Evolutionary conservation across 1,140 invertebrate species (phyloP).

Genomic region (Dreissena rostriformis): DNA sequence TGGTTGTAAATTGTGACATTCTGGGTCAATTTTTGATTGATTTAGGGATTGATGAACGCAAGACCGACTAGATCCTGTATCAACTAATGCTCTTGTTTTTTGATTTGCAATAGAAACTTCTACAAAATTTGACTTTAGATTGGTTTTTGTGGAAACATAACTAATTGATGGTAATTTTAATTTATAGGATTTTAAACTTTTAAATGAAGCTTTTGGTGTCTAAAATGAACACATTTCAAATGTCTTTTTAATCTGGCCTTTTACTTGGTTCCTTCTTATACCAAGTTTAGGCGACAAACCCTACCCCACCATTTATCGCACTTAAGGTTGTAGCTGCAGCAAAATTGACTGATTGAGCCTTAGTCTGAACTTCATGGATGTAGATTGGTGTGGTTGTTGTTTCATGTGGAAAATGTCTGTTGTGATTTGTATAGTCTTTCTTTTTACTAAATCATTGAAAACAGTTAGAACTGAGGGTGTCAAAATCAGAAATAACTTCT

Average conservation of each 20-base stretch:
- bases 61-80: constrained; percentile 8
- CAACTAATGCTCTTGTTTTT: not conserved
- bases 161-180: not conserved
- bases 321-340: no score
- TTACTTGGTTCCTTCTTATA: constrained; percentile 32
- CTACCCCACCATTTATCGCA: no score
- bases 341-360: no score
- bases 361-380: no score
- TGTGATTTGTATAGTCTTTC: no score
- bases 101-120: not conserved
- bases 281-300: constrained; percentile 17
- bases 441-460: no score
- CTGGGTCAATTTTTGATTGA: not conserved
- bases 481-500: no score
- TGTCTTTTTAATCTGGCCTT: not conserved
- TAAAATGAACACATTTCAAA: not conserved
- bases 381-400: no score
- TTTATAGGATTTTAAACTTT: no score
- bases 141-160: not conserved
- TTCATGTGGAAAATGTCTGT: no score
- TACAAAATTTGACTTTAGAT: not conserved
- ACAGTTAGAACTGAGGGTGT: no score
- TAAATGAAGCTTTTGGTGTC: not conserved
- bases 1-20: not conserved
- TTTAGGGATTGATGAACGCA: constrained; percentile 11